Base-by-base conservation (phyloP, 2,113 vertebrate genomes). In the Tamias sibiricus region DNA sequence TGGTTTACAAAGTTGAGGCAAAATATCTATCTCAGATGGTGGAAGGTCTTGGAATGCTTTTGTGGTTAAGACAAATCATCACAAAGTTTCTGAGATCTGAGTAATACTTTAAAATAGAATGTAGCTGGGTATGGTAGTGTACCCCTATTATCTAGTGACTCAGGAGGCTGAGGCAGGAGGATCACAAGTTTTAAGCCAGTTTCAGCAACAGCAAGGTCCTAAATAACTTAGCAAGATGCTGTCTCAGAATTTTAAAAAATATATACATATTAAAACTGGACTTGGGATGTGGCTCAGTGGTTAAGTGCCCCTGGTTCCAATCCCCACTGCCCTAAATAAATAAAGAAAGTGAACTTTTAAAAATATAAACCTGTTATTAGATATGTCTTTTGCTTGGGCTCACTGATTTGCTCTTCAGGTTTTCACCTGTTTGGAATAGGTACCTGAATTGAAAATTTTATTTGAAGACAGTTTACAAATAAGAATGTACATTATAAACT, bases 401-500 rank as follows among this genome's bases (percentile, higher is more conserved):
- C 40, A 14, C 54, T 62, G 20, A 91, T 80, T 12, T 88, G 40
- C 32, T 80, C 11, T 37, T 44, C 42, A 54, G 24, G 20, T 57
- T 35, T 66, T 86, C 85, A 44, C 20, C 12, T 57, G 69, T 81
- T 90, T 30, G 35, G 19, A 90, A 7, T 59, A 82, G n/a, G 17
- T 77, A 74, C 1, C 8, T 71, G n/a, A 69, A 76, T 10, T 81
- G 77, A 97, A 82, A 97, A 87, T 94, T 84, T 37, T 44, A 14
- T 9, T 54, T 96, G 47, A 87, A 96, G 74, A 47, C 47, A 90
- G 49, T 35, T 75, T 75, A 90, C 68, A 86, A 57, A 88, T 90
- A 92, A 83, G 69, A 93, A 24, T 97, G 72, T 93, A 69, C 1
- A 20, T 74, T 95, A 54, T 87, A 84, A 76, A 77, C 24, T 79